These are phyloP conservation scores for Stenichneumon culpator DNA, from an alignment of 2,888 invertebrate species.

Conservation along the genomic window DNA sequence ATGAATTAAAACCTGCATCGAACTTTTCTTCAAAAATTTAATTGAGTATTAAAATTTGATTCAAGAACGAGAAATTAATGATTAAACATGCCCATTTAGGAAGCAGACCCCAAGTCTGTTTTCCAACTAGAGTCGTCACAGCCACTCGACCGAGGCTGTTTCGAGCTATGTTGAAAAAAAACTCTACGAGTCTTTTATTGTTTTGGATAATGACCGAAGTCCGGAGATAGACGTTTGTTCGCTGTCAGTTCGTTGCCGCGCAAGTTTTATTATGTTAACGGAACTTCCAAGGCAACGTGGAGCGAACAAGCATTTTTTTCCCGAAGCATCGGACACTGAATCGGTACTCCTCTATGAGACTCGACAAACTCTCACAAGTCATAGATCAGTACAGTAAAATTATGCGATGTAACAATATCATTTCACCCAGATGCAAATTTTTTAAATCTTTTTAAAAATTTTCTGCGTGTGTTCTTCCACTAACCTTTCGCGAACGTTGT, in stretches of 20 bases:
- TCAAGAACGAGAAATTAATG: not conserved
- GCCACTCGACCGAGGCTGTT: not conserved
- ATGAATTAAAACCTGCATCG: not conserved
- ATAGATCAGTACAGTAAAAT: slow-evolving; percentile 9
- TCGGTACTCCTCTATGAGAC: not conserved
- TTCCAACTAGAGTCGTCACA: not conserved
- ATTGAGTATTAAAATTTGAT: not conserved
- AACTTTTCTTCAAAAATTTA: not conserved
- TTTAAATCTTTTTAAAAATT: slow-evolving; percentile 43
- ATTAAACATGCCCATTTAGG: not conserved
- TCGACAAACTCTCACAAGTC: not conserved
- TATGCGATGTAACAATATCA: slow-evolving; percentile 71
- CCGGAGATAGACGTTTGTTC: not conserved
- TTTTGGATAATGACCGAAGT: not conserved
- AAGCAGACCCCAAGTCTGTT: not conserved
- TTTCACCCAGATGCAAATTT: slow-evolving; percentile 40
- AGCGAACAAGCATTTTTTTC: not conserved
- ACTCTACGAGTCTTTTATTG: not conserved
- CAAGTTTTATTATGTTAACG: not conserved
- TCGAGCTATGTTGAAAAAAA: not conserved
- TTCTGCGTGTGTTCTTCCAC: slow-evolving; percentile 86
- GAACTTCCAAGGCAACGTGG: not conserved
- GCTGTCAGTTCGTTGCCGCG: not conserved
- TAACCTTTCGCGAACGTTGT: slow-evolving; percentile 98
- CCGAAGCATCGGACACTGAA: not conserved